Conservation (phyloP, 1,140 invertebrate genomes). For the Aphis craccivora region DNA sequence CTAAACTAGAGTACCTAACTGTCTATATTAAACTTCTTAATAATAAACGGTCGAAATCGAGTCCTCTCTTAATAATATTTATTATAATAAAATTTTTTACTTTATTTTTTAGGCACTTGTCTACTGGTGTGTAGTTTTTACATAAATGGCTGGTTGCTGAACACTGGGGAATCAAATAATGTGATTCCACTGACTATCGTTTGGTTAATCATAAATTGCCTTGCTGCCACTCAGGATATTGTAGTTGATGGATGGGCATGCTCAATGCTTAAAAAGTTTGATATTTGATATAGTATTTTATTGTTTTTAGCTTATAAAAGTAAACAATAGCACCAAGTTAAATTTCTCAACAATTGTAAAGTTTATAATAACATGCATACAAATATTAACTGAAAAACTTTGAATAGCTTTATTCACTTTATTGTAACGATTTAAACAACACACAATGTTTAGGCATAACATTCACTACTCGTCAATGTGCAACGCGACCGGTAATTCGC, state of each 20-base stretch:
- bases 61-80: neutral
- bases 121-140: neutral
- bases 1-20: neutral
- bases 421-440: neutral
- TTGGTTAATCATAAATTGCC: constrained; percentile 17
- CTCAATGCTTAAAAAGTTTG: neutral
- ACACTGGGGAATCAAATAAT: neutral
- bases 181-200: neutral
- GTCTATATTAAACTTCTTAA: neutral
- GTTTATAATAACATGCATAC: neutral
- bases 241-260: neutral
- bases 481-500: neutral
- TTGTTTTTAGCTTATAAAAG: neutral
- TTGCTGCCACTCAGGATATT: neutral
- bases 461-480: neutral
- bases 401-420: too few species aligned
- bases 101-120: neutral
- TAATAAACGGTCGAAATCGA: neutral
- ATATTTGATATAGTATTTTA: neutral
- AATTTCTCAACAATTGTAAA: neutral
- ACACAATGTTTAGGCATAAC: neutral
- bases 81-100: neutral
- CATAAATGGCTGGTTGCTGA: neutral
- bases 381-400: neutral
- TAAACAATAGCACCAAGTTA: neutral